A percentile compares a stretch with the other conserved stretches of the same genome.
phyloP scores from a whole-genome alignment of 1,140 invertebrate species.

The Batillaria attramentaria region DNA sequence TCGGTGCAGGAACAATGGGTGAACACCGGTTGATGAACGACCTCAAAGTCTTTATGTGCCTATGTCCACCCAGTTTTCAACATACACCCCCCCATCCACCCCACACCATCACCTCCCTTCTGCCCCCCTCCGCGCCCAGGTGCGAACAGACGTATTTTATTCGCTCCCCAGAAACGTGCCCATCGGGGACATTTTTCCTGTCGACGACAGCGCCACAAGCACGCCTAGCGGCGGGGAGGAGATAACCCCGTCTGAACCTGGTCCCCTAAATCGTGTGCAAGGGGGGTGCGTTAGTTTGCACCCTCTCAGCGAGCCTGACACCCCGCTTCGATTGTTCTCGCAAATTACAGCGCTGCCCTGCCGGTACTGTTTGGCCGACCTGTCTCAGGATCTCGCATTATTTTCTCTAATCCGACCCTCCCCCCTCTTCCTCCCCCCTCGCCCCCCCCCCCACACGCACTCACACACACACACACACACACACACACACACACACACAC shows the following conservation, averaged over 20 bases:
- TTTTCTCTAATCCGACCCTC: not conserved
- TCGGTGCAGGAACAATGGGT: no score
- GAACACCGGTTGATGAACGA: not conserved
- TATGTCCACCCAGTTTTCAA: no score
- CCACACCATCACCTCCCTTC: no score
- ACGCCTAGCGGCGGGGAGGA: not conserved
- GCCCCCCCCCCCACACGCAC: not conserved
- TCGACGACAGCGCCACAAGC: not conserved
- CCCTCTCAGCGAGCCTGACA: slow-evolving; percentile 4
- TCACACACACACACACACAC: not conserved
- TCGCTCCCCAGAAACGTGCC: not conserved
- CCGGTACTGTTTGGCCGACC: not conserved
- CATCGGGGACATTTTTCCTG: not conserved
- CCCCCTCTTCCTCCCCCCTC: not conserved
- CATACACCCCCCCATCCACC: no score
- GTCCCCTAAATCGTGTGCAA: not conserved
- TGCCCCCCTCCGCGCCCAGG: not conserved
- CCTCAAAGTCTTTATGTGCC: no score
- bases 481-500: not conserved
- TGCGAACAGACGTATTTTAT: not conserved
- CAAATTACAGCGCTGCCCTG: not conserved
- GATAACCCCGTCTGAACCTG: slow-evolving; percentile 14
- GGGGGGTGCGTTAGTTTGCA: slow-evolving; percentile 18
- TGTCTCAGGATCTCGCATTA: not conserved
- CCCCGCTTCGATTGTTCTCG: not conserved